These are phyloP conservation scores for Hydractinia echinata DNA, from an alignment of 30 jellyfish, hydroid and myxozoan species.

Conservation along the genomic window DNA sequence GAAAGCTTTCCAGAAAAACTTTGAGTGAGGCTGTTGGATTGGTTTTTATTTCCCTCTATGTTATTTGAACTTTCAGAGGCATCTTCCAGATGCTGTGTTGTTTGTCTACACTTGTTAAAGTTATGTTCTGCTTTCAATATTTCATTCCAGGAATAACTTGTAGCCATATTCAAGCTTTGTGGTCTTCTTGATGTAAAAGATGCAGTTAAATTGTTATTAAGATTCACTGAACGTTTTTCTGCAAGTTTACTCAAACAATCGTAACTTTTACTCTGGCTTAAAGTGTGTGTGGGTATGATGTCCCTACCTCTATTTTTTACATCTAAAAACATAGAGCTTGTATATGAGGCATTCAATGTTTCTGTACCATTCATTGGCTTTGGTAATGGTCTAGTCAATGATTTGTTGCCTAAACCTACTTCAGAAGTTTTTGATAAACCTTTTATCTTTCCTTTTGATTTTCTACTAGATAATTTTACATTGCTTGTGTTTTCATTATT, in stretches of 20 bases:
- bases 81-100: background rate
- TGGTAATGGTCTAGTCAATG: constrained; percentile 26
- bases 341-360: constrained; percentile 32
- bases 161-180: background rate
- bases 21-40: constrained; percentile 11
- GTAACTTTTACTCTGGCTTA: constrained; percentile 13
- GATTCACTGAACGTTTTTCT: background rate
- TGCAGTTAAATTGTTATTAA: background rate
- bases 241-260: constrained; percentile 6
- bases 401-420: background rate
- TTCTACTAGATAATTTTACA: background rate
- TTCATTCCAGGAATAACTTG: constrained; percentile 32
- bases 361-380: constrained; percentile 31
- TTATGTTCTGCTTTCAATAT: constrained; percentile 15
- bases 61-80: background rate
- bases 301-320: background rate
- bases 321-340: constrained; percentile 1
- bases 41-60: background rate
- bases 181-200: background rate
- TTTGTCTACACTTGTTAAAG: background rate
- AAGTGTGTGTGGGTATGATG: background rate
- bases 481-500: background rate
- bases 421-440: background rate
- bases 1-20: constrained; percentile 4
- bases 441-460: background rate